Percentiles rank a stretch among this genome's conserved stretches.
Conservation (phyloP, 2,888 invertebrate genomes). For the Parnassius smintheus region DNA sequence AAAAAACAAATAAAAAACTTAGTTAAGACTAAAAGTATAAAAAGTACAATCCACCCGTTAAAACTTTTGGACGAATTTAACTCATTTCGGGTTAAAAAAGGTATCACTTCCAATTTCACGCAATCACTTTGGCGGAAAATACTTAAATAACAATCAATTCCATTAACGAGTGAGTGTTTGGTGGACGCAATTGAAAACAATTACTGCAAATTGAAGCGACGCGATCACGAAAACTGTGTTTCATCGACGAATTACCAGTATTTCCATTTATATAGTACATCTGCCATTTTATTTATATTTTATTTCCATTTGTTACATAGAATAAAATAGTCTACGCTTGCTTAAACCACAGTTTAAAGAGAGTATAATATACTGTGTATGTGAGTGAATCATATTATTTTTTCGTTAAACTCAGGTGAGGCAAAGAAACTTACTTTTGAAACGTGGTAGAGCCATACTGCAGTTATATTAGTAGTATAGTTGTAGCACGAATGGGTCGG, state of each 20-base stretch:
- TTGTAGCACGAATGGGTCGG: too few relatives aligned
- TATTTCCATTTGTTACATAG: slow-evolving; percentile 4
- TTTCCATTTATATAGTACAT: slow-evolving; percentile 10
- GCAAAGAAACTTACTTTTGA: too few relatives aligned
- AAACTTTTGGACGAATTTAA: slow-evolving; percentile 13
- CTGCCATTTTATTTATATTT: neutral
- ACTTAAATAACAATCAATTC: slow-evolving; percentile 37
- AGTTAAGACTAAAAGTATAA: too few relatives aligned
- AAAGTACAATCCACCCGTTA: too few relatives aligned
- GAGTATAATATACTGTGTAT: too few relatives aligned
- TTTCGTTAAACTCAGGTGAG: too few relatives aligned
- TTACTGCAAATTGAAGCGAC: slow-evolving; percentile 41
- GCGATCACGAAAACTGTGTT: slow-evolving; percentile 27
- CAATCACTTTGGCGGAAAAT: slow-evolving; percentile 30
- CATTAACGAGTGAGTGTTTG: slow-evolving; percentile 39
- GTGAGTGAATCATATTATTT: too few relatives aligned
- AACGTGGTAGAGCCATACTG: too few relatives aligned
- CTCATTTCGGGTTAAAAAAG: slow-evolving; percentile 14
- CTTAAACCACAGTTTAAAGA: too few relatives aligned
- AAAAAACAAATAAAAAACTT: too few relatives aligned
- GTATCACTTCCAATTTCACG: slow-evolving; percentile 30
- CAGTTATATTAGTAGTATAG: too few relatives aligned
- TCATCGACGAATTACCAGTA: slow-evolving; percentile 22
- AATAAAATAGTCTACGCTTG: neutral
- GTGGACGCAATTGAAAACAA: slow-evolving; percentile 48